Evolutionary conservation across 2,797 vertebrate species (phyloP).

Genomic region (Catostomus latipinnis): DNA sequence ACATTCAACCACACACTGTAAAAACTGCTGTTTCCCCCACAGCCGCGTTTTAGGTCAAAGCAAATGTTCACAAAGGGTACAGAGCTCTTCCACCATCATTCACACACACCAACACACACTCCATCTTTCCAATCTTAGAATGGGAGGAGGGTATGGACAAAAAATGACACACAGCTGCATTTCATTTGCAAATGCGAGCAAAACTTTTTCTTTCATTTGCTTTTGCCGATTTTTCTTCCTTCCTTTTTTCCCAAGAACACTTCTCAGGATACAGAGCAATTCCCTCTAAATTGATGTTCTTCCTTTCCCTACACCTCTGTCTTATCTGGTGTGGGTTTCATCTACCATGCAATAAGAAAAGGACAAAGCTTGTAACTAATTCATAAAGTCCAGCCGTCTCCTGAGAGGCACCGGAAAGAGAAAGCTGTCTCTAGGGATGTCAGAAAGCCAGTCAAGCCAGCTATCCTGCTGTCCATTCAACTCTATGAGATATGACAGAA

Average conservation of each 20-base stretch:
- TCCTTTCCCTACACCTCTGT: slow-evolving; percentile 52
- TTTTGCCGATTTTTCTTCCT: background rate
- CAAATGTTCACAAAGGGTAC: slow-evolving; percentile 80
- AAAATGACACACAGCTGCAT: slow-evolving; percentile 76
- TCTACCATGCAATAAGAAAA: slow-evolving; percentile 62
- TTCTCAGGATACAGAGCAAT: slow-evolving; percentile 43
- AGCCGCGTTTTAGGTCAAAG: slow-evolving; percentile 77
- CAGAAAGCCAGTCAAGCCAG: slow-evolving; percentile 79
- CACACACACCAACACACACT: slow-evolving; percentile 63
- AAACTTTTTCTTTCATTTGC: slow-evolving; percentile 64
- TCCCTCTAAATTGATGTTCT: slow-evolving; percentile 47
- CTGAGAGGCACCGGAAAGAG: slow-evolving; percentile 67
- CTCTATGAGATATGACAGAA: slow-evolving; percentile 83
- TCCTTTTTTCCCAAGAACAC: slow-evolving; percentile 24
- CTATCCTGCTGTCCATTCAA: slow-evolving; percentile 77
- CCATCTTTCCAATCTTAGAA: slow-evolving; percentile 76
- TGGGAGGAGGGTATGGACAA: slow-evolving; percentile 55
- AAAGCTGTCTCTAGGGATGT: slow-evolving; percentile 77
- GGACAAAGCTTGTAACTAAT: slow-evolving; percentile 82
- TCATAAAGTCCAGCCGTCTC: slow-evolving; percentile 83
- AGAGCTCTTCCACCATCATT: slow-evolving; percentile 50
- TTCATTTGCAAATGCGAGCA: slow-evolving; percentile 77
- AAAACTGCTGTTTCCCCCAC: slow-evolving; percentile 80
- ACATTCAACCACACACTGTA: slow-evolving; percentile 85
- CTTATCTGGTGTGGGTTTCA: slow-evolving; percentile 73